Percentiles rank a stretch among this genome's conserved stretches.
phyloP scores from a whole-genome alignment of 2,113 vertebrate species.

The Myiopsitta monachus region DNA sequence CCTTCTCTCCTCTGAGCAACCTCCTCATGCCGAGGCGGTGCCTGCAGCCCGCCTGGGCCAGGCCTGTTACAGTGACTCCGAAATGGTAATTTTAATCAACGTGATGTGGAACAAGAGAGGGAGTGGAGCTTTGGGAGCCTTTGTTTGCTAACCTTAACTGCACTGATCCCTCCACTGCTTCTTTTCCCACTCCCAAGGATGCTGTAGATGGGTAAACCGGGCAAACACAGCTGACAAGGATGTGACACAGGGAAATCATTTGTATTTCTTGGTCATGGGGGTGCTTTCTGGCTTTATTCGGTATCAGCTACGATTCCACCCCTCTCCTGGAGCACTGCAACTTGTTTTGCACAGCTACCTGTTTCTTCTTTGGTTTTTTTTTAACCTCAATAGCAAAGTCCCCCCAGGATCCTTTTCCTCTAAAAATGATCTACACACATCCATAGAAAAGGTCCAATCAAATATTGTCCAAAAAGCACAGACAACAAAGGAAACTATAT shows the following conservation, averaged over 20 bases:
- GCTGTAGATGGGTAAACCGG: constrained; percentile 44
- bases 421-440: neutral
- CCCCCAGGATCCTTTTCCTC: neutral
- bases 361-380: neutral
- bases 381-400: neutral
- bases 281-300: neutral
- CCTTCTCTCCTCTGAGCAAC: constrained; percentile 81
- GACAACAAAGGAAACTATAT: neutral
- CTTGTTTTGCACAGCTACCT: neutral
- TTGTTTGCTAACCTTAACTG: constrained; percentile 82
- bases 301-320: neutral
- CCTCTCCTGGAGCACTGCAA: neutral
- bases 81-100: constrained; percentile 92
- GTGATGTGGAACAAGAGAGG: constrained; percentile 31
- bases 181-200: constrained; percentile 54
- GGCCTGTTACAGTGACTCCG: constrained; percentile 99
- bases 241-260: neutral
- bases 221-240: constrained; percentile 32
- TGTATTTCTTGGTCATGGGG: neutral
- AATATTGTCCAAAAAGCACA: neutral
- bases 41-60: constrained; percentile 81
- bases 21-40: constrained; percentile 82
- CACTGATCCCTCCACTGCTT: constrained; percentile 73
- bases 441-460: neutral
- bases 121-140: constrained; percentile 61